Conservation (phyloP, 2,113 vertebrate genomes). For the Odontesthes bonariensis region DNA sequence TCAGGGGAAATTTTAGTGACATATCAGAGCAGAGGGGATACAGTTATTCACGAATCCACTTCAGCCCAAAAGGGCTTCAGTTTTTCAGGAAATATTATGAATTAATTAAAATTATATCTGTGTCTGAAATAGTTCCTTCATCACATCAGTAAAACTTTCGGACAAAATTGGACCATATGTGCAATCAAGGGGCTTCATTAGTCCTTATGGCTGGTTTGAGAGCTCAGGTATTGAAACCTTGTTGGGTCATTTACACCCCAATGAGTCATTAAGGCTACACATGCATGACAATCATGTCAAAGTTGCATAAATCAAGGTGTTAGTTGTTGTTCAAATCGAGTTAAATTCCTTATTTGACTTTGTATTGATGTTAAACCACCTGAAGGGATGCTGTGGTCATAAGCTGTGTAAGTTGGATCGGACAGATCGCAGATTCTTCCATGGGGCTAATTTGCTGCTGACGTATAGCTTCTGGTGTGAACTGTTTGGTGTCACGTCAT, state of each 20-base stretch:
- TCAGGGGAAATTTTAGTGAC: too few relatives aligned
- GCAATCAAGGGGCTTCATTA: too few relatives aligned
- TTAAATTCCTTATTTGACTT: neutral
- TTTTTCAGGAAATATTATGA: too few relatives aligned
- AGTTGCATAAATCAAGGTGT: constrained; percentile 2
- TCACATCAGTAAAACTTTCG: too few relatives aligned
- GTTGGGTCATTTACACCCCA: constrained; percentile 6
- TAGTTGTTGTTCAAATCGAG: neutral
- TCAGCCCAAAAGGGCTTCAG: too few relatives aligned
- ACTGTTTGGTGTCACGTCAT: constrained; percentile 31
- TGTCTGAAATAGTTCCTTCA: neutral
- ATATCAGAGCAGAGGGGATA: too few relatives aligned
- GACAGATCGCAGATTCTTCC: constrained; percentile 5
- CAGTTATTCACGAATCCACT: too few relatives aligned
- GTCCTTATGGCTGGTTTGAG: neutral
- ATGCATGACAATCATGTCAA: constrained; percentile 8
- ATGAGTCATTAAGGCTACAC: constrained; percentile 11
- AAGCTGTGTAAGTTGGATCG: neutral
- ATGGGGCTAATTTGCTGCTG: neutral
- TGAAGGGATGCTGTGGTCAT: neutral
- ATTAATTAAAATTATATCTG: neutral
- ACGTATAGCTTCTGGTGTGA: constrained; percentile 24
- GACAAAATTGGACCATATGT: too few relatives aligned
- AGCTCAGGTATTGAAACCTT: neutral
- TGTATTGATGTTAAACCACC: constrained; percentile 10